A percentile compares a stretch with the other conserved stretches of the same genome.
phyloP scores from a whole-genome alignment of 2,888 invertebrate genomes.

The Drosophila acutilabella region DNA sequence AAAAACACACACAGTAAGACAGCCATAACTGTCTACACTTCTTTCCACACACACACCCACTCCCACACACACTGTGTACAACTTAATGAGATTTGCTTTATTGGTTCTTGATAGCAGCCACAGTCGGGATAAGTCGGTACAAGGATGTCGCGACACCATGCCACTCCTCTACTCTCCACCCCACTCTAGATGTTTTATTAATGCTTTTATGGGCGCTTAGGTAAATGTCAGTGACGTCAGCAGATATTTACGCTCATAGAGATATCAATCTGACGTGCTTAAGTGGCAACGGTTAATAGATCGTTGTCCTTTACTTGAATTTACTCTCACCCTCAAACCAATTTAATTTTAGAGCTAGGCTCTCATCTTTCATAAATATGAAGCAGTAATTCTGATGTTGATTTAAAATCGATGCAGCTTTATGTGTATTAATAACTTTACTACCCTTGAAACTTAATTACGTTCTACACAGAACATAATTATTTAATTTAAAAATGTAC shows the following conservation, averaged over 20 bases:
- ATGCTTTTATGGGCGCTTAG: constrained; percentile 66
- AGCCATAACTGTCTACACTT: constrained; percentile 22
- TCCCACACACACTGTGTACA: constrained; percentile 48
- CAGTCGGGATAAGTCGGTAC: constrained; percentile 21
- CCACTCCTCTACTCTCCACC: not conserved
- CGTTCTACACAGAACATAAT: too few species aligned
- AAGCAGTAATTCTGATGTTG: too few species aligned
- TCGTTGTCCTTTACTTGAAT: constrained; percentile 26
- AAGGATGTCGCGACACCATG: constrained; percentile 5
- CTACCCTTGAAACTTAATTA: too few species aligned
- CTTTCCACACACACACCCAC: constrained; percentile 18
- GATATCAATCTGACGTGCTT: constrained; percentile 52
- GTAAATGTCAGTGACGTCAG: constrained; percentile 55
- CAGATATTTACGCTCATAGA: constrained; percentile 30
- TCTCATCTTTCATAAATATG: too few species aligned
- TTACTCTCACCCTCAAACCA: constrained; percentile 11
- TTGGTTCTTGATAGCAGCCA: constrained; percentile 66
- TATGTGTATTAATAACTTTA: too few species aligned
- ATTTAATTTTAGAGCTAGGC: not conserved
- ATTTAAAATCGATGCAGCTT: too few species aligned
- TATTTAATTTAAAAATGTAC: too few species aligned
- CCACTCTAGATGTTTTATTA: constrained; percentile 49
- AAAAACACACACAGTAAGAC: constrained; percentile 4
- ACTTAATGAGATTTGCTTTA: constrained; percentile 77
- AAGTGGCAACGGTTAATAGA: constrained; percentile 43